Base-by-base conservation (phyloP, 2,888 invertebrate genomes). In the Sturmia bella region DNA sequence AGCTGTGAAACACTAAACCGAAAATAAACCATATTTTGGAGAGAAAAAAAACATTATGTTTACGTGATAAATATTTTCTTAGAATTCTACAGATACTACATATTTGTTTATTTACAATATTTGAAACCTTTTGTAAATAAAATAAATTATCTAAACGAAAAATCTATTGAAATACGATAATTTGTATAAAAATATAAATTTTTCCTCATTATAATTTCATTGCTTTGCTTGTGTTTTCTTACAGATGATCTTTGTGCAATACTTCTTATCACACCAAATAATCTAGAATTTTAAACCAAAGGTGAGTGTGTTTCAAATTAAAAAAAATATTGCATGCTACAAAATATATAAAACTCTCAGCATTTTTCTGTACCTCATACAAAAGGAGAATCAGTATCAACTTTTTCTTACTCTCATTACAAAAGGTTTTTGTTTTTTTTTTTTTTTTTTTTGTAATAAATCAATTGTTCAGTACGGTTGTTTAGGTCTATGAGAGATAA, bases 211-310 rank as follows among this genome's bases (percentile, higher is more conserved):
- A 32, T 32, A 32, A 7, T 32, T 32, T 32, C 32, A 32, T 57
- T 2, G 11, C 39, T 56, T 54, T 69, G 45, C 43, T n/a, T n/a
- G n/a, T n/a, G 27, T 79, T 32, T 39, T 17, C 27, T 82, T 82
- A 59, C 78, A 82, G 78, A 74, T 78, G 74, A 82, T 82, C 73
- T 50, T 52, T 59, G 56, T 69, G 52, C 27, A 81, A 77, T 52
- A 32, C 32, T 32, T 66, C 37, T 32, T 75, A 70, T 24, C 54
- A 79, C 61, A 45, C 32, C 54, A 48, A 74, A 74, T 17, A 56
- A n/a, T 17, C 41, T 56, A 75, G 21, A 66, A 76, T 37, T 48
- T 21, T 17, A 73, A 69, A 27, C 48, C 63, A 64, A 64, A 74
- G 74, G 82, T 82, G 39, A 32, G 32, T 7, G 32, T 9, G 7